Evolutionary conservation across 1,140 invertebrate species (phyloP).

Genomic region (Monomorium pharaonis): DNA sequence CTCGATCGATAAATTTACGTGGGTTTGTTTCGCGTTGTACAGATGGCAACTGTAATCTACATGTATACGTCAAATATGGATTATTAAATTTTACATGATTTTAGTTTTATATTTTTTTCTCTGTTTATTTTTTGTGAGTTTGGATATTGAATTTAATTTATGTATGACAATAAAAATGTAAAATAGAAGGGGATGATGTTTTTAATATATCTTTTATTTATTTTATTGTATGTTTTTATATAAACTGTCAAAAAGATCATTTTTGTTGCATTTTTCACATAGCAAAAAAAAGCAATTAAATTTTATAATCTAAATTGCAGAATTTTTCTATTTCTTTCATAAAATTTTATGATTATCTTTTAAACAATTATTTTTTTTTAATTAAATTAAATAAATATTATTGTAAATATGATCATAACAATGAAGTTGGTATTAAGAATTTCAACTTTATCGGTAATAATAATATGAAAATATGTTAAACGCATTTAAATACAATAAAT

Average conservation of each 20-base stretch:
- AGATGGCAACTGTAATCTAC: conserved; percentile 33
- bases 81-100: background rate
- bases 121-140: background rate
- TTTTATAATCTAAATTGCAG: background rate
- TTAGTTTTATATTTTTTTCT: background rate
- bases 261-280: background rate
- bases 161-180: background rate
- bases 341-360: background rate
- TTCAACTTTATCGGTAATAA: background rate
- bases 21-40: background rate
- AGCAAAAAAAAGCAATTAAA: background rate
- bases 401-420: background rate
- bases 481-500: background rate
- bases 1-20: conserved; percentile 10
- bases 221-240: background rate
- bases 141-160: background rate
- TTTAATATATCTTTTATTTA: background rate
- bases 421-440: background rate
- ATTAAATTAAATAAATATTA: background rate
- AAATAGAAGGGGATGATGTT: too few species aligned
- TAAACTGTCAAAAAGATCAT: background rate
- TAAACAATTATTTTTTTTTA: background rate
- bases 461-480: background rate
- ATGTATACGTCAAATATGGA: background rate
- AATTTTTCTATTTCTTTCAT: background rate